Evolutionary conservation across 1,140 invertebrate genomes (phyloP).

Genomic region (Laodelphax striatellus): DNA sequence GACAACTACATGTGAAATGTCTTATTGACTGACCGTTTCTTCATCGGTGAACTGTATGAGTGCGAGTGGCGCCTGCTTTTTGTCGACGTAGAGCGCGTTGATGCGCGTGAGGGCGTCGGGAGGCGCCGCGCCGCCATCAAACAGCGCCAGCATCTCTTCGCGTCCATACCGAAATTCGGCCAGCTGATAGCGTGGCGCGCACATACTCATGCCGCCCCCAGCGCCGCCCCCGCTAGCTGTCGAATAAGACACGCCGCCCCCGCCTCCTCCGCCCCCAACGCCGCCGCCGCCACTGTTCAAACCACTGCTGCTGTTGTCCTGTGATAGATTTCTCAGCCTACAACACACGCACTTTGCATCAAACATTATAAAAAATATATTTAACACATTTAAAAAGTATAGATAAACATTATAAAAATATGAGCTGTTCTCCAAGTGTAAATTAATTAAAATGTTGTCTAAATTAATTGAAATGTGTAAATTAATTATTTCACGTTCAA

Average conservation of each 20-base stretch:
- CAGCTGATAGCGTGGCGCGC: neutral
- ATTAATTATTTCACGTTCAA: no score
- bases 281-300: neutral
- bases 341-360: no score
- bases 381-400: no score
- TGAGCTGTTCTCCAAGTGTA: no score
- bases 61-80: constrained; percentile 62
- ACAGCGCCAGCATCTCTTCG: constrained; percentile 81
- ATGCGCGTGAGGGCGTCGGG: constrained; percentile 53
- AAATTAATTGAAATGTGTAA: no score
- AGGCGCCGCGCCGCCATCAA: constrained; percentile 50
- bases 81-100: constrained; percentile 56
- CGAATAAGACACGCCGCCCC: neutral
- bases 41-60: constrained; percentile 66
- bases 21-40: constrained; percentile 60
- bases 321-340: neutral
- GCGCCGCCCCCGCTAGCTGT: constrained; percentile 10
- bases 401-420: no score
- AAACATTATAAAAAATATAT: no score
- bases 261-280: neutral
- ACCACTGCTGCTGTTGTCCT: constrained; percentile 4
- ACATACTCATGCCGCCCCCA: neutral
- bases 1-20: no score
- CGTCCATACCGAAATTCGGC: constrained; percentile 53
- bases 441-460: no score